Percentiles rank a stretch among this genome's conserved stretches.
These are phyloP conservation scores for Tribolium freemani DNA, from an alignment of 2,888 invertebrate genomes.

Conservation along the genomic window DNA sequence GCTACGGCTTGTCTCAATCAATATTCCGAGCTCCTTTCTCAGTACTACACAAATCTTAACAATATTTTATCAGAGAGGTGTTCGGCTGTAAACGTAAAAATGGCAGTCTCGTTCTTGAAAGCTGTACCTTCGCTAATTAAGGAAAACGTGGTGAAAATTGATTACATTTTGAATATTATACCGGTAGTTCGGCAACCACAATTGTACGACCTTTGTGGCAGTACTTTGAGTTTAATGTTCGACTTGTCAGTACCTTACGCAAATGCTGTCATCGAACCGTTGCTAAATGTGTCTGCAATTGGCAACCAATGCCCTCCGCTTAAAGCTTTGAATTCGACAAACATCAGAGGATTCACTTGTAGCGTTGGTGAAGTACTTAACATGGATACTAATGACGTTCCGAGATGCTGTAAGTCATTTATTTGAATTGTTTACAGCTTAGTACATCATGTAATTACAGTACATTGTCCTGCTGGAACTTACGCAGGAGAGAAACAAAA, in stretches of 20 bases:
- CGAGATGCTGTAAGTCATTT: constrained; percentile 85
- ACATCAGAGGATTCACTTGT: constrained; percentile 92
- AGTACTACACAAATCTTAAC: constrained; percentile 86
- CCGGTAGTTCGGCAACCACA: constrained; percentile 92
- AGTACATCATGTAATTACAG: constrained; percentile 68
- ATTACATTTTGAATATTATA: constrained; percentile 88
- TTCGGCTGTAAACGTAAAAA: constrained; percentile 94
- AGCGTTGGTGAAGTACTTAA: constrained; percentile 94
- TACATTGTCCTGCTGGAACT: constrained; percentile 97
- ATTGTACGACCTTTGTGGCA: constrained; percentile 94
- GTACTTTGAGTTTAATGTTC: constrained; percentile 92
- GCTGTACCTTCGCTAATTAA: constrained; percentile 84
- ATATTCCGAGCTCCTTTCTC: constrained; percentile 86
- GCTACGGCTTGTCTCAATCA: constrained; percentile 86
- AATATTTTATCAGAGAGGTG: constrained; percentile 90
- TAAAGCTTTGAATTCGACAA: constrained; percentile 86
- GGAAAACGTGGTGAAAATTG: constrained; percentile 91
- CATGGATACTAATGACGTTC: constrained; percentile 92
- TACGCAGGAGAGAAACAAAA: constrained; percentile 92
- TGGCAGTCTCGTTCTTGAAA: constrained; percentile 92
- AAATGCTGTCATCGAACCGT: constrained; percentile 89
- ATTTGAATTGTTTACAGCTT: background rate
- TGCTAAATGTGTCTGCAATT: constrained; percentile 89
- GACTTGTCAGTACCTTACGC: constrained; percentile 94
- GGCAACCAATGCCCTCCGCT: constrained; percentile 94